Evolutionary conservation across 2,797 vertebrate species (phyloP).

Genomic region (Falco berigora): DNA sequence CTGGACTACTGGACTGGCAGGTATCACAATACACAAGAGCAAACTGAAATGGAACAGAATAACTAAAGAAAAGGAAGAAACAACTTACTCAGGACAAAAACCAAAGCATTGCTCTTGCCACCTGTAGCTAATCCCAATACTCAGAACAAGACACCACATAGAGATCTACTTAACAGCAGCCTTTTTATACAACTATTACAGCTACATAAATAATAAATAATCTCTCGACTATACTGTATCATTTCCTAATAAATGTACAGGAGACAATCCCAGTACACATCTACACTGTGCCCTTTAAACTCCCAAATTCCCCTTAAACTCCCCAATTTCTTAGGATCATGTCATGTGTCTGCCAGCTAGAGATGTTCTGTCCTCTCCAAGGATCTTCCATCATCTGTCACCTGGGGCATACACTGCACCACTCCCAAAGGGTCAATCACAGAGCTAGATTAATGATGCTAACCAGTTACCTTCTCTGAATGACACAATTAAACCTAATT

Average conservation of each 20-base stretch:
- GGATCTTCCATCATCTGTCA: background rate
- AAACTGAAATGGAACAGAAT: background rate
- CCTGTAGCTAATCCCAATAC: background rate
- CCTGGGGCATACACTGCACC: background rate
- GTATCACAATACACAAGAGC: background rate
- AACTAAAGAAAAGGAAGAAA: background rate
- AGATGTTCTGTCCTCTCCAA: background rate
- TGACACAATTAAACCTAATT: slow-evolving; percentile 7
- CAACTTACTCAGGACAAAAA: background rate
- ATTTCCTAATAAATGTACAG: background rate
- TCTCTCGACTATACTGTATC: background rate
- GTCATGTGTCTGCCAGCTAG: background rate
- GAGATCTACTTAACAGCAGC: background rate
- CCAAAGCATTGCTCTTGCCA: background rate
- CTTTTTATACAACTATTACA: background rate
- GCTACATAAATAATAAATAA: background rate
- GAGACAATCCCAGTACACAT: background rate
- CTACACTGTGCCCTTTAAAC: background rate
- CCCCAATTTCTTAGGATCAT: background rate
- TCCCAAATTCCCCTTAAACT: background rate
- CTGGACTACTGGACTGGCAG: background rate
- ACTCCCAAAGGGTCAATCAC: background rate
- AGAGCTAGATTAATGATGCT: background rate
- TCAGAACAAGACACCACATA: background rate
- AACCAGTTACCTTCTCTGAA: background rate